A percentile compares a stretch with the other conserved stretches of the same genome.
phyloP scores from a whole-genome alignment of 2,113 vertebrate species.

The Mirza zaza region DNA sequence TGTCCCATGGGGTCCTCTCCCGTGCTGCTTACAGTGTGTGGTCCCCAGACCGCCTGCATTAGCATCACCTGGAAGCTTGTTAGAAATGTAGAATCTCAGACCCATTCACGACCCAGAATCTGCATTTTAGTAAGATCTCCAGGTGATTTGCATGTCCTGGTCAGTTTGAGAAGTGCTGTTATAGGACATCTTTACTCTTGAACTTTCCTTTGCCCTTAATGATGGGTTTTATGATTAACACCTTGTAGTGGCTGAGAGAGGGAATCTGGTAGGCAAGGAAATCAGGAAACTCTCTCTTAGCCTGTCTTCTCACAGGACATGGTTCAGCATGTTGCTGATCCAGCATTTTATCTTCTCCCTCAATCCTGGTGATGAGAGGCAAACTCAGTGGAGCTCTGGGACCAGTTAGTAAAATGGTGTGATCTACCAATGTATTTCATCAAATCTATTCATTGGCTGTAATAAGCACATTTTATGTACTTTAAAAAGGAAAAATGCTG shows the following conservation, averaged over 20 bases:
- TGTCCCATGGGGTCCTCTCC: not conserved
- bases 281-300: not conserved
- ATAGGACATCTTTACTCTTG: not conserved
- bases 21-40: not conserved
- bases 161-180: not conserved
- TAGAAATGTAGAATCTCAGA: slow-evolving; percentile 3
- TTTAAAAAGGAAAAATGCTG: slow-evolving; percentile 22
- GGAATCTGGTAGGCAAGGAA: not conserved
- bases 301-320: not conserved
- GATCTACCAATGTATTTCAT: not conserved
- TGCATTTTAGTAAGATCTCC: not conserved
- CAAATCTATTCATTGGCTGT: not conserved
- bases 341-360: slow-evolving; percentile 1
- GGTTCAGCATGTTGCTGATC: not conserved
- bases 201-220: not conserved
- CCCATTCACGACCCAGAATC: not conserved
- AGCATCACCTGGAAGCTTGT: not conserved
- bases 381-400: not conserved
- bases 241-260: not conserved
- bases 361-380: not conserved
- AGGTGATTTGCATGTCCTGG: not conserved
- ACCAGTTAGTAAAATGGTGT: not conserved
- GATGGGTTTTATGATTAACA: not conserved
- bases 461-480: slow-evolving; percentile 20
- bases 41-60: not conserved